Conservation (phyloP, 1,140 invertebrate species). For the Zaprionus ornatus region DNA sequence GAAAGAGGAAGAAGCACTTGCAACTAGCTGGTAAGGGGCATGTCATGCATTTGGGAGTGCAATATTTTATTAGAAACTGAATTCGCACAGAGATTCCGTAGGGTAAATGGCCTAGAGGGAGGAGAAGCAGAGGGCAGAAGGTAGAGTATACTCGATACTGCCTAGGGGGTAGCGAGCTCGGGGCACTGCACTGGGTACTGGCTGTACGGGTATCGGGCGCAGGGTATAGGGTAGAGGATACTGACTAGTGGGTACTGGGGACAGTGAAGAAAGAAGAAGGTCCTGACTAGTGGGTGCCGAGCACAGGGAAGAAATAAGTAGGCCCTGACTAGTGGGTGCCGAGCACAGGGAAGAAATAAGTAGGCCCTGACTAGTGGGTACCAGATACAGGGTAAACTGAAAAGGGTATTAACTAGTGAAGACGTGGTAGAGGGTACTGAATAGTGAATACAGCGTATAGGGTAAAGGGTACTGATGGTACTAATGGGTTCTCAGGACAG, state of each 20-base stretch:
- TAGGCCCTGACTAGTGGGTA: too few species aligned
- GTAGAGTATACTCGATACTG: background rate
- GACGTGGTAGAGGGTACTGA: too few species aligned
- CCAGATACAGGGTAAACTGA: too few species aligned
- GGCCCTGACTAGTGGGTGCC: too few species aligned
- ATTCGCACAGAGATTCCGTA: conserved; percentile 36
- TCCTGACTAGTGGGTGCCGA: too few species aligned
- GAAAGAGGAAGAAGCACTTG: background rate
- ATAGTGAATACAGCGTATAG: too few species aligned
- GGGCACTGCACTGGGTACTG: background rate
- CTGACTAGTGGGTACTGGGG: background rate
- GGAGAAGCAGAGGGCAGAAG: background rate
- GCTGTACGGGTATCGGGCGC: background rate
- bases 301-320: too few species aligned
- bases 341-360: too few species aligned
- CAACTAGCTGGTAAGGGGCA: background rate
- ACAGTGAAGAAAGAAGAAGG: too few species aligned
- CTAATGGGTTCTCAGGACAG: too few species aligned
- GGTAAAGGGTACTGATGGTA: too few species aligned
- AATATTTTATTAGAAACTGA: conserved; percentile 78
- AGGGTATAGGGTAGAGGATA: background rate
- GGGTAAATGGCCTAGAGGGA: background rate
- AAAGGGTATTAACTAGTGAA: too few species aligned
- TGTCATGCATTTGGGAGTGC: conserved; percentile 70
- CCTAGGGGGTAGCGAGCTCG: background rate